Conservation (phyloP, 2,797 vertebrate species). For the Lagodon rhomboides region DNA sequence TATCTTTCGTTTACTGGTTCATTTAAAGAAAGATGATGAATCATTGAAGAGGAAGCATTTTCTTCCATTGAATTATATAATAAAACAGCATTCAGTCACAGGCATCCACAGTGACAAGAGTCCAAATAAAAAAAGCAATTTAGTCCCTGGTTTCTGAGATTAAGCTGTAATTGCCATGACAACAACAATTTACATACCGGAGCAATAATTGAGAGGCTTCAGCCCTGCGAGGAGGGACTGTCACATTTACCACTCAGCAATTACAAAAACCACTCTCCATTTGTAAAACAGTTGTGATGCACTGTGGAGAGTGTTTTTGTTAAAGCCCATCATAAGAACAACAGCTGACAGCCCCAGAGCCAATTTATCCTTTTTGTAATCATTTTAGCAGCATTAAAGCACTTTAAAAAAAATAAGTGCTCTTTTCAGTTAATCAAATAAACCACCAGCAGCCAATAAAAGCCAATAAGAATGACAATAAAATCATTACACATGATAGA, state of each 20-base stretch:
- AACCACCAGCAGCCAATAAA: slow-evolving; percentile 36
- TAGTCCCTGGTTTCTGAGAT: slow-evolving; percentile 56
- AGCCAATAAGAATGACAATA: slow-evolving; percentile 22
- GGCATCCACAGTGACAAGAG: slow-evolving; percentile 14
- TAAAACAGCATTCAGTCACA: slow-evolving; percentile 16
- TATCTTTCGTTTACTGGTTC: not conserved
- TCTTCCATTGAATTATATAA: slow-evolving; percentile 32
- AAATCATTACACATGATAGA: not conserved
- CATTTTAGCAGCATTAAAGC: slow-evolving; percentile 43
- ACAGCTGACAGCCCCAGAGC: slow-evolving; percentile 43
- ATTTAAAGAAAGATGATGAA: slow-evolving; percentile 24
- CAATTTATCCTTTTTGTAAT: slow-evolving; percentile 35
- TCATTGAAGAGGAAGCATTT: slow-evolving; percentile 15
- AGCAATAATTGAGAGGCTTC: slow-evolving; percentile 70
- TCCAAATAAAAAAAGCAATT: slow-evolving; percentile 60
- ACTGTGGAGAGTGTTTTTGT: slow-evolving; percentile 37
- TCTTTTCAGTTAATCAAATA: slow-evolving; percentile 36
- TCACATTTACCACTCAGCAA: slow-evolving; percentile 61
- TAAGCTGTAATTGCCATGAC: slow-evolving; percentile 73
- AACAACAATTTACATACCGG: slow-evolving; percentile 71
- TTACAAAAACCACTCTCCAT: slow-evolving; percentile 45
- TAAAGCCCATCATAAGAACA: slow-evolving; percentile 43
- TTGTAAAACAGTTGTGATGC: slow-evolving; percentile 24
- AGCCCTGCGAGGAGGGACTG: slow-evolving; percentile 42
- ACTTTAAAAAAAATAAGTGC: slow-evolving; percentile 16